Evolutionary conservation across 2,888 invertebrate genomes (phyloP), one percentile per base, ranked within the genome.

Genomic region (Leptarthrus brevirostris): DNA sequence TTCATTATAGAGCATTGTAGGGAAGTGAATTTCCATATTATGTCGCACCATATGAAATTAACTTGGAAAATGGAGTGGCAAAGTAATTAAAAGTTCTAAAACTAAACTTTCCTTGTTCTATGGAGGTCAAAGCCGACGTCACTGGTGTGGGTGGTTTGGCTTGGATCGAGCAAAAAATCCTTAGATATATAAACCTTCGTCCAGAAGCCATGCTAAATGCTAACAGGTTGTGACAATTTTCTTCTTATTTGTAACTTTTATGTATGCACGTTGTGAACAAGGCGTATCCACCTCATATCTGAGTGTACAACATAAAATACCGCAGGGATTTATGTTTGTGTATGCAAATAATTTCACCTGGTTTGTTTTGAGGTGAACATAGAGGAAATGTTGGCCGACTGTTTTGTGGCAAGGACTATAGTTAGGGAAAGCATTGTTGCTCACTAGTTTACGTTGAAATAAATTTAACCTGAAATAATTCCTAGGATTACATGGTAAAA

Each of bases 151-250:
- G 30, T 30, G 8, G 30, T 6, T 30, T 30, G 8, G 30, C 8
- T 30, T 6, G 8, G 8, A 30, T 6, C 4, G 1, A 30, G 8
- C 4, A 30, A 30, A 30, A n/a, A 20, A 36, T 36, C 36, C 22
- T 40, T 30, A 18, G 16, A 12, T 20, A 20, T 22, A 61, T 61
- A 61, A 61, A 16, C 40, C 40, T 61, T 18, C n/a, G 40, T 12
- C 40, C 4, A 36, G 40, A 61, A 61, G 36, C 36, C 40, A 10
- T 34, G 12, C 36, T 36, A 30, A 22, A 40, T 61, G 61, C 36
- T 61, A 61, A 61, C 61, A 61, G 61, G 61, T 61, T 61, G 61
- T 61, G 61, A 61, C 61, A 61, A 61, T 61, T 30, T 30, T 18
- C 20, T 61, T 40, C 36, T 36, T 61, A 40, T 61, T 61, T 61